Percentiles rank a stretch among this genome's conserved stretches.
Evolutionary conservation across 2,113 vertebrate species (phyloP).

Genomic region (Myotis lucifugus): DNA sequence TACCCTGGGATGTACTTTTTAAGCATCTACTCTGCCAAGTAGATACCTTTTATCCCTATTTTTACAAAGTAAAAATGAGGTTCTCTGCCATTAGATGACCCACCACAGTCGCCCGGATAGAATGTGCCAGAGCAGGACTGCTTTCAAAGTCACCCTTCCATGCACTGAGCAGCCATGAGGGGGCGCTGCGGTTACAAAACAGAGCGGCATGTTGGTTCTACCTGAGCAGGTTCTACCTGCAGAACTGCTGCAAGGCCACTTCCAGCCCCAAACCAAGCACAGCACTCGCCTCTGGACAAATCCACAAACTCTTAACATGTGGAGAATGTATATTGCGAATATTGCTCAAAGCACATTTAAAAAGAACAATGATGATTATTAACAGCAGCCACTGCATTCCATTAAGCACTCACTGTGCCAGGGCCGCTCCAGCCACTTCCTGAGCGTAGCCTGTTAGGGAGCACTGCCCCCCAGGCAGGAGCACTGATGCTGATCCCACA

Average conservation of each 20-base stretch:
- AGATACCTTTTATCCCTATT: not conserved
- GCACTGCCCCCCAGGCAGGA: not conserved
- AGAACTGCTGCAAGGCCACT: rapidly evolving
- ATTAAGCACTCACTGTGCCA: not conserved
- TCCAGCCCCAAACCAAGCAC: not conserved
- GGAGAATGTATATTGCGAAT: not conserved
- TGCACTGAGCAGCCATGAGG: rapidly evolving
- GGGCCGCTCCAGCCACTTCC: rapidly evolving
- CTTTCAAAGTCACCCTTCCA: not conserved
- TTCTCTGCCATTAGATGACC: not conserved
- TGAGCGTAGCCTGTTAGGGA: rapidly evolving
- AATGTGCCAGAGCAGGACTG: not conserved
- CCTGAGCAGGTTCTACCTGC: not conserved
- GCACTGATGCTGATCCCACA: rapidly evolving
- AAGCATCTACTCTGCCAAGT: not conserved
- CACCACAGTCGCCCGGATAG: not conserved
- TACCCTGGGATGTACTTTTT: not conserved
- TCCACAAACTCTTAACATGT: not conserved
- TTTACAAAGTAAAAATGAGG: not conserved
- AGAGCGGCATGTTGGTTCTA: rapidly evolving
- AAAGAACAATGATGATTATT: not conserved
- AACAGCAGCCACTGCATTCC: rapidly evolving
- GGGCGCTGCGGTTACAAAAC: not conserved
- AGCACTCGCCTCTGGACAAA: not conserved
- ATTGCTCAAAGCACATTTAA: not conserved